Evolutionary conservation across 2,797 vertebrate genomes (phyloP), one percentile per base, ranked within the genome.

Genomic region (Propithecus perrieri): DNA sequence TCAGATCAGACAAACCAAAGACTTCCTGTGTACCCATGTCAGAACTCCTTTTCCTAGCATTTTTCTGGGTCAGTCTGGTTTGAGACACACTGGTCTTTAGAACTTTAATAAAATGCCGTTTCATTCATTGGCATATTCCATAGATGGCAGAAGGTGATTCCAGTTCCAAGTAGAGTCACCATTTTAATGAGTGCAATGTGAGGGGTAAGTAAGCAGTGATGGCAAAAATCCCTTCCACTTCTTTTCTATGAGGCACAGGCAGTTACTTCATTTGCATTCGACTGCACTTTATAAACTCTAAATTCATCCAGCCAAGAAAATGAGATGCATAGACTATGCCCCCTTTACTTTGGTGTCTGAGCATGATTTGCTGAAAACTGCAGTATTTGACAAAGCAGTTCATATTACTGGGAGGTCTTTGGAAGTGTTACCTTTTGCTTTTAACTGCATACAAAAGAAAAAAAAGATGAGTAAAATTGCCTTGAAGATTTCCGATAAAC

Each of bases 291-390:
- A 86, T 83, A 76, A 76, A 92, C 41, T 67, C 15, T 71, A 38
- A 91, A 87, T 53, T 87, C 26, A 90, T 28, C 69, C 69, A 38
- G 75, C 14, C 75, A 81, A 78, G 41, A 92, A 93, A 92, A 57
- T 8, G 30, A 92, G 55, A 72, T 53, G 59, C 38, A 46, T 7
- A 79, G n/a, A 53, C 8, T 12, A 1, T 92, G 50, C 5, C 10
- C 10, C 61, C 18, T 95, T 84, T 84, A 63, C 43, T 80, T 75
- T 80, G 35, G 8, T 97, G 74, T 46, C 65, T 95, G 86, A 83
- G 24, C 50, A 30, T 50, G 26, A 71, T 41, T 83, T 79, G 43
- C 33, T 74, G 59, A 69, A 85, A 74, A 5, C 48, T 89, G 7
- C 14, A 76, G 33, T 46, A n/a, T 13, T 74, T 84, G 61, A 87